Conservation (phyloP, 2,888 invertebrate genomes). For the Branchinecta sandiegonensis region DNA sequence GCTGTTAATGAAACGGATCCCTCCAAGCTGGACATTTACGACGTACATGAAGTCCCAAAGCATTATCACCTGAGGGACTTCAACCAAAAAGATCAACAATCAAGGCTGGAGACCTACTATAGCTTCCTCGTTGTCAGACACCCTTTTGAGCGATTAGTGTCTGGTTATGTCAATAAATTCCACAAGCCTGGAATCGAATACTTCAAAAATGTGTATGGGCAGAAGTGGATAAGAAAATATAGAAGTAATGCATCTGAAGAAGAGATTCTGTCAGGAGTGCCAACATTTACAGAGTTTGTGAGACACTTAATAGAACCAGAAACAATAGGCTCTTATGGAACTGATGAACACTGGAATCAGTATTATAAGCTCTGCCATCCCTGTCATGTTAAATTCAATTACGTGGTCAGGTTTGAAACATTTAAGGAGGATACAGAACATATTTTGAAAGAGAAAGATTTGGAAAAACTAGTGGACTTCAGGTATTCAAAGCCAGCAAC, state of each 20-base stretch:
- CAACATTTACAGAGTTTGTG: slow-evolving; percentile 1
- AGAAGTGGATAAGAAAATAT: neutral
- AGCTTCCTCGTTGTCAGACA: neutral
- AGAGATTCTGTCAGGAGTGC: neutral
- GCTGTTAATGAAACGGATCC: neutral
- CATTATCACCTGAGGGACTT: neutral
- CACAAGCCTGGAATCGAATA: neutral
- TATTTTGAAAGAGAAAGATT: neutral
- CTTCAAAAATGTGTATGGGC: neutral
- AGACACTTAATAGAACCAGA: neutral
- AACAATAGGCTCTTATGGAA: neutral
- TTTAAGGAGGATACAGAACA: neutral
- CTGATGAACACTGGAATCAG: neutral
- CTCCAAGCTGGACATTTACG: neutral
- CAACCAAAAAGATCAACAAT: neutral
- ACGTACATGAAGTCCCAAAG: neutral
- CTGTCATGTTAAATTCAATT: neutral
- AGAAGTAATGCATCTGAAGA: neutral
- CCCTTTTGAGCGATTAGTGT: neutral
- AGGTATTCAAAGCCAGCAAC: no score
- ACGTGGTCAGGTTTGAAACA: neutral
- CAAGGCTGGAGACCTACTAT: neutral
- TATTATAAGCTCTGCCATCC: neutral
- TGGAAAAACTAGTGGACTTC: neutral
- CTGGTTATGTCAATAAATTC: neutral